phyloP scores from a whole-genome alignment of 2,888 invertebrate species.

The Lucinisca nassula region DNA sequence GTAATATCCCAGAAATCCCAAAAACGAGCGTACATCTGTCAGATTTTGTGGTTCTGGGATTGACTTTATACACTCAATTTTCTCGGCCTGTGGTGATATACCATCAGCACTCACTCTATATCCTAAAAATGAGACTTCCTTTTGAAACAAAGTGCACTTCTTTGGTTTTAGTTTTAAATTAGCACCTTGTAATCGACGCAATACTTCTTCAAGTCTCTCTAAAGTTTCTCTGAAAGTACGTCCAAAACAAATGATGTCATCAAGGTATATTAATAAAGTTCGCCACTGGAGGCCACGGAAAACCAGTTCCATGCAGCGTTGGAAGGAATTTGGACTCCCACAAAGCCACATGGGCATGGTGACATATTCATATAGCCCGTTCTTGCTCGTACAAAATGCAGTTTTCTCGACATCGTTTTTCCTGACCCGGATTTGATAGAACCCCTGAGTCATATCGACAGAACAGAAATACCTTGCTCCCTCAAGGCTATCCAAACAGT shows the following conservation, averaged over 20 bases:
- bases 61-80: constrained; percentile 39
- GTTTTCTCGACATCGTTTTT: constrained; percentile 41
- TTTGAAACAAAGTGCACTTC: constrained; percentile 56
- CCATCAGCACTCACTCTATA: constrained; percentile 52
- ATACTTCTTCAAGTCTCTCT: constrained; percentile 39
- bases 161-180: constrained; percentile 55
- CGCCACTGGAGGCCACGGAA: constrained; percentile 58
- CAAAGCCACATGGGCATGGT: constrained; percentile 51
- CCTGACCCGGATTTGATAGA: constrained; percentile 44
- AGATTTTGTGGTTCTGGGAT: constrained; percentile 39
- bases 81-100: constrained; percentile 32
- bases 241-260: constrained; percentile 64
- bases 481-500: too few relatives aligned
- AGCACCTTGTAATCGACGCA: constrained; percentile 44
- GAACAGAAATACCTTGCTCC: constrained; percentile 41
- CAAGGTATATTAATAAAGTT: constrained; percentile 64
- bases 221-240: constrained; percentile 54
- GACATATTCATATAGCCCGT: constrained; percentile 41
- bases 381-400: constrained; percentile 43
- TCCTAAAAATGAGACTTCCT: constrained; percentile 50
- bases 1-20: constrained; percentile 57
- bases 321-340: too few relatives aligned
- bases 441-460: constrained; percentile 45
- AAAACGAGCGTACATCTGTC: constrained; percentile 35
- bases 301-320: constrained; percentile 29